Base-by-base conservation (phyloP, 1,140 invertebrate genomes). In the Wiebesia pumilae region DNA sequence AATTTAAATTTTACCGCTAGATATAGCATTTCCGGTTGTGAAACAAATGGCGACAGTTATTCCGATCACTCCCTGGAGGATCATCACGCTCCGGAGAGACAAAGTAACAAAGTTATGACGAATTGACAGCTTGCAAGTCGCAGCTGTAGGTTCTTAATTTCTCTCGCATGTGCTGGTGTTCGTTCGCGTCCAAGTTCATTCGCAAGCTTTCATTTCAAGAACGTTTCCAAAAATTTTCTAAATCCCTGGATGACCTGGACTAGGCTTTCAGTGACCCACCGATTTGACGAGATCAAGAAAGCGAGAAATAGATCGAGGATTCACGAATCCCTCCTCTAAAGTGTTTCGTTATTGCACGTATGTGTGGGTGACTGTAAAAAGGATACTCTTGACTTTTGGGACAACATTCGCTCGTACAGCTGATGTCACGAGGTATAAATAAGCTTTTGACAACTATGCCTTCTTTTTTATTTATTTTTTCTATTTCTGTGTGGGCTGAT, bases 351-450 rank as follows among this genome's bases (percentile, higher is more conserved):
- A 75, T 82, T 51, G 24, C 58, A 30, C 51, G 33, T 83, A 62
- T 2, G 58, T 69, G 38, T 21, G 54, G 65, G 38, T 30, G 58
- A 21, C 75, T 79, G 83, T 84, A 58, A 84, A 79, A 67, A 69
- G 51, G 81, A 47, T 38, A 69, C 40, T 65, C 81, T 69, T 69
- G 80, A 12, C 43, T 81, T 12, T 81, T 43, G 62, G 51, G 80
- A 67, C 62, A 81, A 81, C 38, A 69, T 40, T 81, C 80, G 40
- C 78, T 33, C 58, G 67, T 73, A 87, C 86, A 87, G 86, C 86
- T 87, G 86, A 87, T 87, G 86, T 87, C 86, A 87, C 86, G 86
- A 87, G 86, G 86, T 87, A 87, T 87, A 87, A 83, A 86, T 86
- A 82, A 75, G 69, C 33, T 75, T 62, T 38, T 80, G 51, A 62